A percentile compares a stretch with the other conserved stretches of the same genome.
Evolutionary conservation across 1,140 invertebrate genomes (phyloP).

Genomic region (Drosophila hydei): DNA sequence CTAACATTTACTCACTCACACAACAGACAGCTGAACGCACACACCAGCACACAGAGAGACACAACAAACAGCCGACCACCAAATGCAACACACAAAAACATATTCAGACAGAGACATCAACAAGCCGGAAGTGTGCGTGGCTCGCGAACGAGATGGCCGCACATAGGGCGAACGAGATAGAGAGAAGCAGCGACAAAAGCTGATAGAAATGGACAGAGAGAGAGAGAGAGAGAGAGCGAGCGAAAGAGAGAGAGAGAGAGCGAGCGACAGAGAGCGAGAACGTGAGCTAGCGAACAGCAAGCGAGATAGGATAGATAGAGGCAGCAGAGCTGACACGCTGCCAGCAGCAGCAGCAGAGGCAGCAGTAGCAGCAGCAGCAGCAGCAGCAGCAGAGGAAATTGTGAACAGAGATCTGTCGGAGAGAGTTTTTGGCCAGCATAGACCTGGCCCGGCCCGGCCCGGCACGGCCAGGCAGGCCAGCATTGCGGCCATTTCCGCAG

Average conservation of each 20-base stretch:
- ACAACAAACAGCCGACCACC: conserved; percentile 33
- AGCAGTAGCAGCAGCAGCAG: neutral
- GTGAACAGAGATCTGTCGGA: conserved; percentile 52
- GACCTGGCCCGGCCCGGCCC: conserved; percentile 11
- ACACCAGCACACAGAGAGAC: conserved; percentile 11
- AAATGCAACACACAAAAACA: conserved; percentile 49
- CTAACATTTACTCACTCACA: conserved; percentile 33
- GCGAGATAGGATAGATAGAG: conserved; percentile 17
- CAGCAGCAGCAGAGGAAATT: conserved; percentile 29
- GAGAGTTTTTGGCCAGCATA: conserved; percentile 17
- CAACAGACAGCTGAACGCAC: conserved; percentile 8
- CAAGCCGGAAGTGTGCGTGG: conserved; percentile 70
- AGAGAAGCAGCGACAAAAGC: conserved; percentile 3
- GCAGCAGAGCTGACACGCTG: conserved; percentile 14
- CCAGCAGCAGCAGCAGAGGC: conserved; percentile 13
- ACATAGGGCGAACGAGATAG: neutral
- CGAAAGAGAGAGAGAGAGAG: conserved; percentile 11
- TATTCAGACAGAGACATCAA: conserved; percentile 46
- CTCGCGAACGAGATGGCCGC: conserved; percentile 39
- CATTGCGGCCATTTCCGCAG: conserved; percentile 56
- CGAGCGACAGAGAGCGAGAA: conserved; percentile 1
- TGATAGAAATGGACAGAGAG: neutral
- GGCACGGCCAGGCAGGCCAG: conserved; percentile 2
- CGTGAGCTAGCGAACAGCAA: neutral
- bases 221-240: conserved; percentile 6